phyloP scores from a whole-genome alignment of 1,140 invertebrate species.

The Polypedilum pembai region DNA sequence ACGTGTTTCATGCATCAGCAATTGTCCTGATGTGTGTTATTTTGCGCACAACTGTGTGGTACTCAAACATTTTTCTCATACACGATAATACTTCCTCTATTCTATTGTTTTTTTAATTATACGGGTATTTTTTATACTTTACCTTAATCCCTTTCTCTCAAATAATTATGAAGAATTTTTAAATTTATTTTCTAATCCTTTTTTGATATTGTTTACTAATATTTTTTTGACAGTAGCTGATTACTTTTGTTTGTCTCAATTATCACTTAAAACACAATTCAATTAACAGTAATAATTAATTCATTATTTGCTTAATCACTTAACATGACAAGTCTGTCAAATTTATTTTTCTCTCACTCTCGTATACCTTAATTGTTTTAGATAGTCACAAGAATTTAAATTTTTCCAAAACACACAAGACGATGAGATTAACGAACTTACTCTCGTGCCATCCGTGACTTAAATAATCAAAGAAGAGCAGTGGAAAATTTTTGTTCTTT shows the following conservation, averaged over 20 bases:
- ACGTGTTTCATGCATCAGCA: background rate
- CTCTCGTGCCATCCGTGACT: background rate
- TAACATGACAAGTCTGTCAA: background rate
- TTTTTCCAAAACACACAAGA: background rate
- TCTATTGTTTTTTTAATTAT: too few species aligned
- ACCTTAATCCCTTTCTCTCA: too few species aligned
- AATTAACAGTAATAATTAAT: slow-evolving; percentile 15
- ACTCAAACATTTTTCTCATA: too few species aligned
- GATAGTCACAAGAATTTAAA: too few species aligned
- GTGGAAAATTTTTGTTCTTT: background rate
- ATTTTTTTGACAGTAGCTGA: too few species aligned
- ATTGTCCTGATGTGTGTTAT: background rate
- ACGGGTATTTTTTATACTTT: too few species aligned
- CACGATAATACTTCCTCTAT: too few species aligned
- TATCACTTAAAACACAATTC: slow-evolving; percentile 7
- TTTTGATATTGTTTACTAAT: too few species aligned
- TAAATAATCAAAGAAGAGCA: background rate
- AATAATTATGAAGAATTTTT: too few species aligned
- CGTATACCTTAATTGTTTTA: too few species aligned
- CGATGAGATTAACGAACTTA: background rate
- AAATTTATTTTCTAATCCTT: too few species aligned
- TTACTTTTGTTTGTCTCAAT: slow-evolving; percentile 1
- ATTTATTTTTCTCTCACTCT: background rate
- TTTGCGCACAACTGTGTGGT: too few species aligned
- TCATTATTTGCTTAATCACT: slow-evolving; percentile 11